Evolutionary conservation across 2,888 invertebrate species (phyloP).

Genomic region (Eupithecia tripunctaria): DNA sequence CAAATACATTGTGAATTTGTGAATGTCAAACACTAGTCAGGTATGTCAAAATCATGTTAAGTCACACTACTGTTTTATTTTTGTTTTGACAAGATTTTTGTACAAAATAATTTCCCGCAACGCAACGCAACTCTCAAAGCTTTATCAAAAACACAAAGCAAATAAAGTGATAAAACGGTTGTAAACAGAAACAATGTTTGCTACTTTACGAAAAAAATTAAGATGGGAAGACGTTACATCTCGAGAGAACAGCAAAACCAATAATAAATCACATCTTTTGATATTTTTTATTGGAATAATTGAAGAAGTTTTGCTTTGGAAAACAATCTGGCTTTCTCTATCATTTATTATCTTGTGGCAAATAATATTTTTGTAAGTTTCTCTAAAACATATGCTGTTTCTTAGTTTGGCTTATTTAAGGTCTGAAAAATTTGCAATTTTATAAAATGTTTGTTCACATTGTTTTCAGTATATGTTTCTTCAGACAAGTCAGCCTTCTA

Average conservation of each 20-base stretch:
- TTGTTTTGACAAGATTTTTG: background rate
- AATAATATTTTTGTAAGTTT: conserved; percentile 71
- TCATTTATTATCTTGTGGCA: conserved; percentile 62
- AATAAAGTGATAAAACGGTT: background rate
- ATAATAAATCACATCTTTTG: conserved; percentile 61
- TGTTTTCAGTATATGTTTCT: conserved; percentile 66
- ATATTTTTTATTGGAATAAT: conserved; percentile 65
- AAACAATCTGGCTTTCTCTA: conserved; percentile 70
- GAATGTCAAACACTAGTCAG: no score
- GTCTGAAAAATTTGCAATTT: background rate
- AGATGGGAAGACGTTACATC: conserved; percentile 64
- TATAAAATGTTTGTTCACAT: background rate
- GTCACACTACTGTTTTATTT: background rate
- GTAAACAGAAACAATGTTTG: conserved; percentile 57
- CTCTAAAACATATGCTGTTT: background rate
- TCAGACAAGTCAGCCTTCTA: conserved; percentile 65
- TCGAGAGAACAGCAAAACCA: conserved; percentile 56
- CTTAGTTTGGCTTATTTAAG: background rate
- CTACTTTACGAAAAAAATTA: conserved; percentile 61
- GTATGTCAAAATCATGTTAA: background rate
- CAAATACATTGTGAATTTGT: background rate
- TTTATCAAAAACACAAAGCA: background rate
- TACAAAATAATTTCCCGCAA: background rate
- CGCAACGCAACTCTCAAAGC: no score
- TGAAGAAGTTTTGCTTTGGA: conserved; percentile 79